These are phyloP conservation scores for Thera obeliscata DNA, from an alignment of 2,888 invertebrate species.

Conservation along the genomic window DNA sequence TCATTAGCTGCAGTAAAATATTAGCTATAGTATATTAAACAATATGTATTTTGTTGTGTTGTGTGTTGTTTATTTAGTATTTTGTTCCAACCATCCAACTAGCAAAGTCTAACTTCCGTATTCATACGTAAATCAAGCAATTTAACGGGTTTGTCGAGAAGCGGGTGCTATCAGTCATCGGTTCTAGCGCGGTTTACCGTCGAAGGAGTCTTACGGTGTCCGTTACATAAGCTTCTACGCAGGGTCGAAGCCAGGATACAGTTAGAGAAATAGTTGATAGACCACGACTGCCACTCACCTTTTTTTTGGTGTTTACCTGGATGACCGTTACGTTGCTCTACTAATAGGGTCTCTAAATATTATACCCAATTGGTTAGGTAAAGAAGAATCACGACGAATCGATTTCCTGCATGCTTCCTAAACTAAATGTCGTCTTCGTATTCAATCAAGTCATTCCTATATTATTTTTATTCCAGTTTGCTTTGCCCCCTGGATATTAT, in stretches of 20 bases:
- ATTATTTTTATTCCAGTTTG: background rate
- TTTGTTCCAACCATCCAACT: background rate
- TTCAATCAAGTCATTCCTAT: background rate
- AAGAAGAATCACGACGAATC: background rate
- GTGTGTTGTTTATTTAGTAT: background rate
- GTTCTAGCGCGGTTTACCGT: constrained; percentile 38
- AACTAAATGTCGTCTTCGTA: background rate
- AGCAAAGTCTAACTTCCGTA: background rate
- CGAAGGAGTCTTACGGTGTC: constrained; percentile 37
- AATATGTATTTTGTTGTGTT: background rate
- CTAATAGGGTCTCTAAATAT: too few relatives aligned
- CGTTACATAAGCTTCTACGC: constrained; percentile 44
- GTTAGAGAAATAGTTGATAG: too few relatives aligned
- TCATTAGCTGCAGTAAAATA: too few relatives aligned
- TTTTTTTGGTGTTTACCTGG: too few relatives aligned
- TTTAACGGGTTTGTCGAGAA: constrained; percentile 36
- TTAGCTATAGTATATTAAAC: too few relatives aligned
- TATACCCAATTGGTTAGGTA: too few relatives aligned
- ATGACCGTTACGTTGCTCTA: too few relatives aligned
- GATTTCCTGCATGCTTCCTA: background rate
- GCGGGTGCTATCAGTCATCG: constrained; percentile 40
- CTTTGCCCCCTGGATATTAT: constrained; percentile 11
- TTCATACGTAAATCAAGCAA: constrained; percentile 33
- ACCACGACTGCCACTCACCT: too few relatives aligned
- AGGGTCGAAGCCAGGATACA: constrained; percentile 19